A percentile compares a stretch with the other conserved stretches of the same genome.
Conservation (phyloP, 2,113 vertebrate species). For the Gadus chalcogrammus region DNA sequence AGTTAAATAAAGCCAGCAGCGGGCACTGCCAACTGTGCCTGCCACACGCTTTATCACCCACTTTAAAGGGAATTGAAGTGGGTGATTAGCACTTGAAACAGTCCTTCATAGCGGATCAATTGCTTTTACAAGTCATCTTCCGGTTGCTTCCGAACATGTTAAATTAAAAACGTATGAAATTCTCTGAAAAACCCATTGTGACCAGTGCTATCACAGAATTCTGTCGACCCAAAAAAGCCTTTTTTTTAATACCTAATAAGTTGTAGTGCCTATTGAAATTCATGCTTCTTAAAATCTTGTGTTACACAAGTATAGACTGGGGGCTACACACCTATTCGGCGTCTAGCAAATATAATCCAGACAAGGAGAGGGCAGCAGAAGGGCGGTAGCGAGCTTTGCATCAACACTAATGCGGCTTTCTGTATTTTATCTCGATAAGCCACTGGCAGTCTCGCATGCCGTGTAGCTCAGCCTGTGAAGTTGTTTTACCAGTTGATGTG, state of each 20-base stretch:
- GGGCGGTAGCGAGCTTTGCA: not conserved
- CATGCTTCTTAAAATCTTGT: too few relatives aligned
- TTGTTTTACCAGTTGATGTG: slow-evolving; percentile 26
- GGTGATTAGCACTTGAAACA: not conserved
- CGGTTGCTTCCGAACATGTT: not conserved
- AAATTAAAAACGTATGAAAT: not conserved
- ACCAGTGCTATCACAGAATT: not conserved
- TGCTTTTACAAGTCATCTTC: slow-evolving; percentile 14
- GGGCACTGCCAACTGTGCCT: not conserved
- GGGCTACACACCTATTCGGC: too few relatives aligned
- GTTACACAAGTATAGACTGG: too few relatives aligned
- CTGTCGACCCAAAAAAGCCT: not conserved
- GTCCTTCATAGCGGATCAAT: not conserved
- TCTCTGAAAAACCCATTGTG: too few relatives aligned
- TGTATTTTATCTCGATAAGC: not conserved
- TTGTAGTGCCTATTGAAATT: too few relatives aligned
- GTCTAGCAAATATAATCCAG: not conserved
- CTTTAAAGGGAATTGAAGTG: slow-evolving; percentile 2
- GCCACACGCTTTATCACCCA: slow-evolving; percentile 1
- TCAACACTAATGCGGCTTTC: too few relatives aligned
- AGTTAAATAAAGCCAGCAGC: too few relatives aligned
- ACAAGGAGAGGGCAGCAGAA: slow-evolving; percentile 6
- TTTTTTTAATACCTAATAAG: too few relatives aligned
- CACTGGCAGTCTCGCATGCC: slow-evolving; percentile 9
- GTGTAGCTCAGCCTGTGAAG: slow-evolving; percentile 29